Percentiles rank a stretch among this genome's conserved stretches.
Conservation (phyloP, 2,113 vertebrate species). For the Istiophorus platypterus region DNA sequence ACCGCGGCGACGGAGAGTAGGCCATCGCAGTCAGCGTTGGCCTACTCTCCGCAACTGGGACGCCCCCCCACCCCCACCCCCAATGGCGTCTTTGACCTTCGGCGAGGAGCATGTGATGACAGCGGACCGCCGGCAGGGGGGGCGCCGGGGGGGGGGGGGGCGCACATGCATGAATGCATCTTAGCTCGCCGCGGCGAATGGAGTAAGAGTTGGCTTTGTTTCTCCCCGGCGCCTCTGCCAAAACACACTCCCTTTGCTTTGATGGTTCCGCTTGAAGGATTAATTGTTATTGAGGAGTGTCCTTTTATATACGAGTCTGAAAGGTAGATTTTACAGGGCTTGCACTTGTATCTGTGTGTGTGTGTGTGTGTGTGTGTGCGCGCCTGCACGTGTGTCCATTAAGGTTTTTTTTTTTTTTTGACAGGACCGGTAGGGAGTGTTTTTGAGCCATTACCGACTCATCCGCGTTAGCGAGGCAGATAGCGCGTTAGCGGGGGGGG, state of each 20-base stretch:
- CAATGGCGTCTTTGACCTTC: slow-evolving; percentile 35
- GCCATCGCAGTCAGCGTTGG: slow-evolving; percentile 9
- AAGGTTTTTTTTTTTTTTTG: too few relatives aligned
- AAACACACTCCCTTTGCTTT: slow-evolving; percentile 74
- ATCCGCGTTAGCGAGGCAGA: slow-evolving; percentile 41
- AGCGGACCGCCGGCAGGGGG: slow-evolving; percentile 35
- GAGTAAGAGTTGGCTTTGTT: slow-evolving; percentile 17
- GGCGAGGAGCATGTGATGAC: slow-evolving; percentile 47
- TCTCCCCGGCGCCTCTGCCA: slow-evolving; percentile 31
- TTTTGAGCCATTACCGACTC: slow-evolving; percentile 53
- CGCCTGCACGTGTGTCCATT: slow-evolving; percentile 37
- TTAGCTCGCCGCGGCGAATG: slow-evolving; percentile 9
- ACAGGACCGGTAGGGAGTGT: slow-evolving; percentile 60
- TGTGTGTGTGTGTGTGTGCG: slow-evolving; percentile 13
- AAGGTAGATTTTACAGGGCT: slow-evolving; percentile 13
- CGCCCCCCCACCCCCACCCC: too few relatives aligned
- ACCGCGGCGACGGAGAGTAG: slow-evolving; percentile 6
- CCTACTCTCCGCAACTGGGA: too few relatives aligned
- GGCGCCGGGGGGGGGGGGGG: slow-evolving; percentile 54
- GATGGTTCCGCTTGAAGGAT: slow-evolving; percentile 46
- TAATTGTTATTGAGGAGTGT: slow-evolving; percentile 54
- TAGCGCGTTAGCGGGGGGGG: too few relatives aligned
- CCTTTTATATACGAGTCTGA: slow-evolving; percentile 33
- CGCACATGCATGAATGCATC: slow-evolving; percentile 37
- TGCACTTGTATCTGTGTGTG: too few relatives aligned